Base-by-base conservation (phyloP, 2,888 invertebrate species). In the Eilema caniola region DNA sequence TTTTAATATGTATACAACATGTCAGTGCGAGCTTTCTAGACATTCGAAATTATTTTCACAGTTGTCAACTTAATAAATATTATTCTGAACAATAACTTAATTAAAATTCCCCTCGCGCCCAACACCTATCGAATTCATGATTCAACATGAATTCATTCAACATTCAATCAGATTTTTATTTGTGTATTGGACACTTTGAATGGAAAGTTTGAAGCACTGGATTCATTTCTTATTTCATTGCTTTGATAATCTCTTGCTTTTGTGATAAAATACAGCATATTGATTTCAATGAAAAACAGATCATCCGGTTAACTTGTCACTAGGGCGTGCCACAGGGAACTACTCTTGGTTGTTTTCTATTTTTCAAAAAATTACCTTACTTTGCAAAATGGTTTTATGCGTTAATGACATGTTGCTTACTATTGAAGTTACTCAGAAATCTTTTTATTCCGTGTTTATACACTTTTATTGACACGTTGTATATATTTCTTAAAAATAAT, bases 1-100 rank as follows among this genome's bases (percentile, higher is more conserved):
- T 62, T 62, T 25, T 25, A 24, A 20, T 62, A 41, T 62, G 8
- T 53, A n/a, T 53, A 37, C 62, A 24, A 66, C 56, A 47, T 68
- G 41, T 62, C 16, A 62, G 28, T 28, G 24, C 3, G 33, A 33
- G 12, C 33, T 23, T 33, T 8, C 16, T 7, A 62, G 33, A 23
- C 14, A 23, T 2, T n/a, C n/a, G n/a, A n/a, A n/a, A n/a, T n/a
- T n/a, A n/a, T n/a, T n/a, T n/a, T n/a, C n/a, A n/a, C n/a, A n/a
- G n/a, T n/a, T n/a, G n/a, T n/a, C n/a, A n/a, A n/a, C n/a, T n/a
- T n/a, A n/a, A n/a, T n/a, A n/a, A n/a, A n/a, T n/a, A n/a, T n/a
- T n/a, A n/a, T n/a, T n/a, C n/a, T n/a, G n/a, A n/a, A n/a, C n/a
- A n/a, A n/a, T 37, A 47, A 47, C 5, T 47, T 20, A 47, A 5